phyloP scores from a whole-genome alignment of 2,797 vertebrate genomes.

The Chaetophractus vellerosus region DNA sequence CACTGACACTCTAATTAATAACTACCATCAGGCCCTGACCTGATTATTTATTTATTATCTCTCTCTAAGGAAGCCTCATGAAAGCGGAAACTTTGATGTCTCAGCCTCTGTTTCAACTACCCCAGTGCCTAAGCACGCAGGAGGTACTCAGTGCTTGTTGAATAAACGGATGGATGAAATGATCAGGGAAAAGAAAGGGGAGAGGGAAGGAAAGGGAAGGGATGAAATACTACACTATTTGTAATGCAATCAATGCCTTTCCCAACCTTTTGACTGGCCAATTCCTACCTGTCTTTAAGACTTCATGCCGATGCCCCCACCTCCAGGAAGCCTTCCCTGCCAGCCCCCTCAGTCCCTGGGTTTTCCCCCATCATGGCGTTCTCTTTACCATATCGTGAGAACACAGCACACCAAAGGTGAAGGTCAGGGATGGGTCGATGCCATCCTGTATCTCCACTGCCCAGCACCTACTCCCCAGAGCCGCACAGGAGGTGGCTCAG shows the following conservation, averaged over 20 bases:
- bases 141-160: background rate
- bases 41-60: too few species aligned
- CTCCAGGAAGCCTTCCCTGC: slow-evolving; percentile 27
- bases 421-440: background rate
- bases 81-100: background rate
- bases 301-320: background rate
- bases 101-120: background rate
- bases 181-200: background rate
- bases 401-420: background rate
- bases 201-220: background rate
- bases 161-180: background rate
- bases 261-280: background rate
- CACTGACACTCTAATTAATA: fast-evolving
- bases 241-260: background rate
- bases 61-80: background rate
- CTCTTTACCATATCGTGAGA: background rate
- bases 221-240: background rate
- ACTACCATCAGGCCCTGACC: background rate
- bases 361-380: background rate
- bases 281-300: background rate
- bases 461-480: background rate
- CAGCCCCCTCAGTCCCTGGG: background rate
- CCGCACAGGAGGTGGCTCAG: background rate
- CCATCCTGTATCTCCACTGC: background rate
- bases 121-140: background rate